Percentiles rank a stretch among this genome's conserved stretches.
These are phyloP conservation scores for Dufourea novaeangliae DNA, from an alignment of 1,140 invertebrate species.

Conservation along the genomic window DNA sequence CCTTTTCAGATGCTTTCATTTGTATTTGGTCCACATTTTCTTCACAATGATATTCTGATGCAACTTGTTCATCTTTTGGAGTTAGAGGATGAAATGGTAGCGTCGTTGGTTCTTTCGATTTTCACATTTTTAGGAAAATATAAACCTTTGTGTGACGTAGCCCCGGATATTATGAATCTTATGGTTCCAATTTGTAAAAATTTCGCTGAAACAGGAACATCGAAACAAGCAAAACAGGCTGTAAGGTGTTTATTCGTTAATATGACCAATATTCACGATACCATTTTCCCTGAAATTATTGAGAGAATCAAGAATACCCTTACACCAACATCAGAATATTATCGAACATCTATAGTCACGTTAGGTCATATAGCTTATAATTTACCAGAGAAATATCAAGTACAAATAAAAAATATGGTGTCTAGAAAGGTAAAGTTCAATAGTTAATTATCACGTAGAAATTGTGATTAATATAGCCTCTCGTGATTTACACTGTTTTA, in stretches of 20 bases:
- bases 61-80: constrained; percentile 90
- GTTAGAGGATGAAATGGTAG: constrained; percentile 91
- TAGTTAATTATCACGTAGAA: not conserved
- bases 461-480: constrained; percentile 5
- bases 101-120: constrained; percentile 90
- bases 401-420: constrained; percentile 96
- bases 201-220: constrained; percentile 92
- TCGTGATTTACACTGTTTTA: too few species aligned
- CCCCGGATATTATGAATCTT: constrained; percentile 86
- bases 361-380: constrained; percentile 97
- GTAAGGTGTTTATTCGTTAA: constrained; percentile 95
- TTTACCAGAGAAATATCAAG: constrained; percentile 92
- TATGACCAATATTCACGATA: constrained; percentile 89
- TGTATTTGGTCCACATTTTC: constrained; percentile 96
- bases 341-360: constrained; percentile 95
- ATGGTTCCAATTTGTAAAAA: constrained; percentile 93
- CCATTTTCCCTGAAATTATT: constrained; percentile 93
- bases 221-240: constrained; percentile 98
- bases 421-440: constrained; percentile 88
- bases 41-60: constrained; percentile 91
- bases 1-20: constrained; percentile 88
- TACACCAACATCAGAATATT: constrained; percentile 90
- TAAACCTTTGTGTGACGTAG: constrained; percentile 89
- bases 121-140: constrained; percentile 95
- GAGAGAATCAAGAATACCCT: constrained; percentile 90